Percentiles rank a stretch among this genome's conserved stretches.
Evolutionary conservation across 2,888 invertebrate genomes (phyloP).

Genomic region (Leucania comma): DNA sequence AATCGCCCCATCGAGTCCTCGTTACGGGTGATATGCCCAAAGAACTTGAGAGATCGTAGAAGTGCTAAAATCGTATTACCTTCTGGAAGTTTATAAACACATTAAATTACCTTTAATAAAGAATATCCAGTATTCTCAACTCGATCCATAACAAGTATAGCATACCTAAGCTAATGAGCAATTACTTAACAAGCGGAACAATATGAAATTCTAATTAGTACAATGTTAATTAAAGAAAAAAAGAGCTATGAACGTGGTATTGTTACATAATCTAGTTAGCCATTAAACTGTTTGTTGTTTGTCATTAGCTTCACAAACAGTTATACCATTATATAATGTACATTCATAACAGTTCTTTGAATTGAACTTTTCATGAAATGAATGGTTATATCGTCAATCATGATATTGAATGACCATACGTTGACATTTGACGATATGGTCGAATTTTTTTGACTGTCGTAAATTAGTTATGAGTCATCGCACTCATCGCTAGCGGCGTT

Average conservation of each 20-base stretch:
- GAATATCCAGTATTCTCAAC: background rate
- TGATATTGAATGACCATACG: background rate
- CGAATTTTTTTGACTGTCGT: background rate
- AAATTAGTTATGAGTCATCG: too few relatives aligned
- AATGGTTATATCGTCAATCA: background rate
- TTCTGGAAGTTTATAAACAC: background rate
- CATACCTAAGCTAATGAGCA: conserved; percentile 30
- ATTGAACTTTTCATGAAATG: background rate
- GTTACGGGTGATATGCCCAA: too few relatives aligned
- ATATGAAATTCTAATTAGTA: conserved; percentile 22
- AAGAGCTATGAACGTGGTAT: background rate
- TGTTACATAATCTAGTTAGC: conserved; percentile 27
- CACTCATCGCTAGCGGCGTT: too few relatives aligned
- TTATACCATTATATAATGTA: too few relatives aligned
- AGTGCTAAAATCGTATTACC: background rate
- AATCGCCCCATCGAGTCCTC: too few relatives aligned
- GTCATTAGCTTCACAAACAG: conserved; percentile 3
- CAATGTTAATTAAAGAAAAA: conserved; percentile 14
- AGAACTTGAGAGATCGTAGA: too few relatives aligned
- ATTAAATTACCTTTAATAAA: too few relatives aligned
- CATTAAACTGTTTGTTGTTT: conserved; percentile 18
- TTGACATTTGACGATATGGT: background rate
- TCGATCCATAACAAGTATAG: conserved; percentile 7
- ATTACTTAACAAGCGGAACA: conserved; percentile 40
- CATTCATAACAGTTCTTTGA: background rate